Base-by-base conservation (phyloP, 2,113 vertebrate species). In the Atractosteus spatula region DNA sequence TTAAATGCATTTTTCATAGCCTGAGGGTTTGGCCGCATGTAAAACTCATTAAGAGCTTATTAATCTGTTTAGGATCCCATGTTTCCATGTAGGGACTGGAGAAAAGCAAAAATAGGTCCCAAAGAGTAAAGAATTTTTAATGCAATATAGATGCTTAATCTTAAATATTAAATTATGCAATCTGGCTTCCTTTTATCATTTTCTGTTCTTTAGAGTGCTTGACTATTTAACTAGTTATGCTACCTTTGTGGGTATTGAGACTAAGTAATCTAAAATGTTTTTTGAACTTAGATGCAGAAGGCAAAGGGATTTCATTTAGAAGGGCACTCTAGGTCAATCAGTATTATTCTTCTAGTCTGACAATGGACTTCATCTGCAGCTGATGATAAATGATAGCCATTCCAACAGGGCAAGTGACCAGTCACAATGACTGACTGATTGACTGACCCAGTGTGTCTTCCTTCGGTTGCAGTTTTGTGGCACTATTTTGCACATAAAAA, bases 231-330 rank as follows among this genome's bases (percentile, higher is more conserved):
- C 45, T 72, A 77, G 4, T 51, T 51, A 51, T 10, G 5, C 8
- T 10, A 10, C 5, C 47, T 47, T 77, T 54, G 45, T 66, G 70
- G 43, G n/a, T 74, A 10, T n/a, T 72, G 67, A 17, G 17, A 29
- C 17, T 62, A 65, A 78, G 73, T 74, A 69, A 69, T 51, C 29
- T 29, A 29, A 29, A 29, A 51, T 68, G 64, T 83, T 78, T 81
- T 73, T 54, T 74, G 66, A 67, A 78, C 47, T 78, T 64, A 80
- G 45, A 76, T 77, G 57, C 41, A 82, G 76, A 75, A 81, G 68
- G 84, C 80, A 86, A 84, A 86, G 70, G 62, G 10, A 71, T 87
- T 85, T 83, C 29, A 76, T 80, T 70, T 55, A 73, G 55, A 83
- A 81, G 69, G 65, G 66, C 75, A 44, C 51, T 68, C 55, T 63